Conservation (phyloP, 1,140 invertebrate species). For the Cataglyphis hispanica region DNA sequence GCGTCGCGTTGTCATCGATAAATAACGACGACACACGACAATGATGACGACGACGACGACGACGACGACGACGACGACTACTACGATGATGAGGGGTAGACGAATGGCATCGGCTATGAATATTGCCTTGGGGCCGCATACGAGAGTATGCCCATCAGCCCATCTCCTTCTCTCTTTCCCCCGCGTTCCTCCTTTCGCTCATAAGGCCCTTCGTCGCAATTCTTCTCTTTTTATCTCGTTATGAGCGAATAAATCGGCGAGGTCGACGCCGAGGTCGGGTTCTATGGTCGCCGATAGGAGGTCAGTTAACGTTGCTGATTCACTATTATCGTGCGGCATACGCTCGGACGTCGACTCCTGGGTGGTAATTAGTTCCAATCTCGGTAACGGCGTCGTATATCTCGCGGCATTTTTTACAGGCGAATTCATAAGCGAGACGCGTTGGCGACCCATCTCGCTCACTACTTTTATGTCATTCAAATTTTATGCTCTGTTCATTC, state of each 20-base stretch:
- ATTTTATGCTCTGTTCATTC: conserved; percentile 44
- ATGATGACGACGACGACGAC: conserved; percentile 63
- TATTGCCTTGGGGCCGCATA: conserved; percentile 61
- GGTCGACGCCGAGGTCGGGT: conserved; percentile 77
- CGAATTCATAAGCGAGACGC: conserved; percentile 62
- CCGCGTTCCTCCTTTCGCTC: conserved; percentile 1
- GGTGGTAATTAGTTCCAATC: conserved; percentile 86
- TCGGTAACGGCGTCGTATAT: conserved; percentile 84
- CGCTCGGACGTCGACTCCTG: conserved; percentile 80
- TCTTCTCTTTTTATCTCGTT: conserved; percentile 76
- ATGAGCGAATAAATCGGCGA: conserved; percentile 81
- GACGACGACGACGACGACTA: conserved; percentile 9
- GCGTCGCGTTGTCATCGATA: conserved; percentile 20
- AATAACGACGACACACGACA: conserved; percentile 55
- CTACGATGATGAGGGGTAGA: conserved; percentile 70
- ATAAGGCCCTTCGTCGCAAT: conserved; percentile 14
- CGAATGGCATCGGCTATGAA: conserved; percentile 65
- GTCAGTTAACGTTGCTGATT: conserved; percentile 81
- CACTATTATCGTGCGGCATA: conserved; percentile 75
- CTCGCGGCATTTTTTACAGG: conserved; percentile 81
- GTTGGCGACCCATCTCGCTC: conserved; percentile 76
- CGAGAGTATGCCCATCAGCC: not conserved
- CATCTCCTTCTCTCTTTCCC: no score
- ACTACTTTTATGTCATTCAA: conserved; percentile 78
- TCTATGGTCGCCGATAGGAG: conserved; percentile 79